Base-by-base conservation (phyloP, 2,797 vertebrate genomes). In the Myotis daubentonii region DNA sequence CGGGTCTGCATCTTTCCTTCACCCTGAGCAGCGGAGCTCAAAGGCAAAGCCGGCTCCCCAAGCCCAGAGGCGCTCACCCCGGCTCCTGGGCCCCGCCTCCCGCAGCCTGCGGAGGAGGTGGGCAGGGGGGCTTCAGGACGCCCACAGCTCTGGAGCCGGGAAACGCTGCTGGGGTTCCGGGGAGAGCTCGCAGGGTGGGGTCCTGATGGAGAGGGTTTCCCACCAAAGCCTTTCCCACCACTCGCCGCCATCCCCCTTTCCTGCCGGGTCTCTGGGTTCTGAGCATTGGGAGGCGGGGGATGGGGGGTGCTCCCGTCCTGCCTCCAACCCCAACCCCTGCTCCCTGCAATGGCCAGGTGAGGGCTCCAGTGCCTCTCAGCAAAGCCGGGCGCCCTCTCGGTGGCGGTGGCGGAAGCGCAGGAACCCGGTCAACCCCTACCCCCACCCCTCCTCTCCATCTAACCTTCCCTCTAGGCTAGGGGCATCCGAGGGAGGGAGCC, bases 261-360 rank as follows among this genome's bases (percentile, higher is more conserved):
- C 38, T 17, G 72, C 74, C 2, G 28, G 9, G 38, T 53, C 51
- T 41, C 86, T 49, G 44, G 6, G 25, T 65, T 86, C 82, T 51
- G 62, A 33, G 65, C 75, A 85, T 62, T 87, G 38, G 11, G 13
- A n/a, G 22, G 9, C 38, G 11, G 10, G n/a, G 15, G 17, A 41
- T 30, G 8, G 38, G 44, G 6, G 38, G 36, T 84, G 72, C 84
- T 89, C n/a, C 38, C 30, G n/a, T 80, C 53, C 20, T 2, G 74
- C 30, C 71, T 72, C 91, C 85, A 81, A 1, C 15, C 57, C 86
- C 65, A 82, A 20, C 2, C 23, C 83, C 62, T 2, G 51, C 91
- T 96, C 89, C 94, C 92, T 68, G 62, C 92, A 60, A 5, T 22
- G 89, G 90, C 89, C 96, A 92, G 96, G 96, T 94, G 96, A 95